Evolutionary conservation across 1,140 invertebrate species (phyloP).

Genomic region (Zaprionus capensis): DNA sequence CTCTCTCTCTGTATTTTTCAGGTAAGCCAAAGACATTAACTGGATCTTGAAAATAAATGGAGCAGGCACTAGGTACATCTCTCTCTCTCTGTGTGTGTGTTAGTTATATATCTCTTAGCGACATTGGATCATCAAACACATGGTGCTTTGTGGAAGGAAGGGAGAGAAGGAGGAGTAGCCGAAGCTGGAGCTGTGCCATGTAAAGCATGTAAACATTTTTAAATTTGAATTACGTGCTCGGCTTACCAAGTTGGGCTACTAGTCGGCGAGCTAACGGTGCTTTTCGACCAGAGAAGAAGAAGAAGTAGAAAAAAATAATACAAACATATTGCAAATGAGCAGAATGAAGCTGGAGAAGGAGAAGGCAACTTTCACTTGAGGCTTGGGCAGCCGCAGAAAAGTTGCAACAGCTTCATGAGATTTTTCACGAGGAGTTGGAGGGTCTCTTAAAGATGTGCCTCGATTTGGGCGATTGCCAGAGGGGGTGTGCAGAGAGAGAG

Average conservation of each 20-base stretch:
- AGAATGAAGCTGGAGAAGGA: slow-evolving; percentile 16
- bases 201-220: slow-evolving; percentile 77
- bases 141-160: slow-evolving; percentile 33
- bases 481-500: not conserved
- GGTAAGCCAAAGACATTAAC: slow-evolving; percentile 29
- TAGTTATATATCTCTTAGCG: slow-evolving; percentile 26
- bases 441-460: slow-evolving; percentile 46
- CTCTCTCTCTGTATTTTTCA: slow-evolving; percentile 22
- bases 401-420: slow-evolving; percentile 6
- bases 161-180: not conserved
- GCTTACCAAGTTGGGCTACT: slow-evolving; percentile 46
- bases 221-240: slow-evolving; percentile 77
- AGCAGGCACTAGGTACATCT: slow-evolving; percentile 11
- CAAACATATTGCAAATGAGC: slow-evolving; percentile 52
- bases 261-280: slow-evolving; percentile 19
- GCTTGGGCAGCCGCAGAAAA: slow-evolving; percentile 3
- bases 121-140: slow-evolving; percentile 53
- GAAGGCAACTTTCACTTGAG: slow-evolving; percentile 22
- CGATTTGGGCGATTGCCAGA: slow-evolving; percentile 11
- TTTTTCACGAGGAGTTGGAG: slow-evolving; percentile 19
- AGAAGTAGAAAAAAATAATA: slow-evolving; percentile 27
- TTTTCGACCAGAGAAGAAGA: slow-evolving; percentile 28
- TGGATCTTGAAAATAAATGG: slow-evolving; percentile 35
- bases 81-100: not conserved
- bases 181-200: slow-evolving; percentile 27